phyloP scores from a whole-genome alignment of 2,888 invertebrate species.

The Lepidochitona cinerea region DNA sequence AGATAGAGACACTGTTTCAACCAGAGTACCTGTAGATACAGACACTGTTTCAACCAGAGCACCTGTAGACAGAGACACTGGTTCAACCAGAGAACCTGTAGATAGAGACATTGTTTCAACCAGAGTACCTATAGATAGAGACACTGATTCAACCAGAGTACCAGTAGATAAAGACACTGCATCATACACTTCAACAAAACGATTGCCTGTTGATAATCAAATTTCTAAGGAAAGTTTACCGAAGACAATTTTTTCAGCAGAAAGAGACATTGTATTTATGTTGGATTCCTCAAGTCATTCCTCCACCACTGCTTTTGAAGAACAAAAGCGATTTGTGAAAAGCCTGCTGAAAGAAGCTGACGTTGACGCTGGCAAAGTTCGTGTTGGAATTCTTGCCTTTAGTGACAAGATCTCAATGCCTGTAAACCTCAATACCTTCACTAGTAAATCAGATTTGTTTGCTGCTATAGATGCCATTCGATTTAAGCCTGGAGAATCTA shows the following conservation, averaged over 20 bases:
- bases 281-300: background rate
- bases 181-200: no score
- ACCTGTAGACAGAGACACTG: background rate
- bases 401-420: slow-evolving; percentile 18
- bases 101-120: background rate
- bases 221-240: no score
- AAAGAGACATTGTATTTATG: background rate
- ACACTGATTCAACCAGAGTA: no score
- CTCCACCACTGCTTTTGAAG: background rate
- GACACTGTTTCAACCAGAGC: background rate
- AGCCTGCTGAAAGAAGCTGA: background rate
- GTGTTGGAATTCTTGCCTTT: slow-evolving; percentile 18
- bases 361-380: background rate
- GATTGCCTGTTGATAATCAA: no score
- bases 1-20: background rate
- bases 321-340: background rate
- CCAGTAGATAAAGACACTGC: no score
- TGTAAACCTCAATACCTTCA: slow-evolving; percentile 30
- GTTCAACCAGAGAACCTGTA: background rate
- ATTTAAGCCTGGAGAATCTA: background rate
- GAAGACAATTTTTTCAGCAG: background rate
- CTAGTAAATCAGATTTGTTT: slow-evolving; percentile 11
- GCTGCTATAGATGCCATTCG: background rate
- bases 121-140: background rate
- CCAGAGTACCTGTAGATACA: background rate